These are phyloP conservation scores for Pseudomyrmex sp. DNA, from an alignment of 1,140 invertebrate species.

Conservation along the genomic window DNA sequence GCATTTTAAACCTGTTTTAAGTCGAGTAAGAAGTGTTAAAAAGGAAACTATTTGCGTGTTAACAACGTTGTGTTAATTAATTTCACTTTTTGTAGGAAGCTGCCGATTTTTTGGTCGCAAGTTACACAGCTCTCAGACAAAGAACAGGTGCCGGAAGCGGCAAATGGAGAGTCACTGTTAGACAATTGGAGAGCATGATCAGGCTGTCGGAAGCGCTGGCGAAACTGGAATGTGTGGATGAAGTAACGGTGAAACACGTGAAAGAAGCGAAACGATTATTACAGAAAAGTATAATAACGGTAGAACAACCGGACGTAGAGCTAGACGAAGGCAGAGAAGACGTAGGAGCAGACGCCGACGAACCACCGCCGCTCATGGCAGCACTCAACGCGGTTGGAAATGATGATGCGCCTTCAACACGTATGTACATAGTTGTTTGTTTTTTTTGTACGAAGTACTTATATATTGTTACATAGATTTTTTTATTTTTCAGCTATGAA, in stretches of 20 bases:
- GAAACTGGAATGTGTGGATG: conserved; percentile 96
- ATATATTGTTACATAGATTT: neutral
- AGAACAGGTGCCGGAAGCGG: conserved; percentile 90
- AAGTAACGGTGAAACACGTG: conserved; percentile 95
- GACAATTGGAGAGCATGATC: conserved; percentile 99
- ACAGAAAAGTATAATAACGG: conserved; percentile 99
- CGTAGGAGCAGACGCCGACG: conserved; percentile 86
- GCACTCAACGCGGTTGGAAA: conserved; percentile 78
- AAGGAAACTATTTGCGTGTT: neutral
- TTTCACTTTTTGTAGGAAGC: conserved; percentile 88
- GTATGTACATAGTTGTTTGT: conserved; percentile 53
- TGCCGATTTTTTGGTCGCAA: conserved; percentile 93
- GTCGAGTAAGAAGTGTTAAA: conserved; percentile 81
- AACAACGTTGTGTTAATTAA: neutral
- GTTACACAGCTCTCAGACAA: conserved; percentile 95
- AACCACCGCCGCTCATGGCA: conserved; percentile 79
- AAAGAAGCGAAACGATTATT: conserved; percentile 95
- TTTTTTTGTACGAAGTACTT: neutral
- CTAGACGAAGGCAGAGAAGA: conserved; percentile 91
- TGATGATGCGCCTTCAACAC: conserved; percentile 63
- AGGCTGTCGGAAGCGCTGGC: conserved; percentile 98
- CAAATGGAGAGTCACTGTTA: conserved; percentile 98
- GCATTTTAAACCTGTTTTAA: conserved; percentile 97
- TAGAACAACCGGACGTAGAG: conserved; percentile 99
- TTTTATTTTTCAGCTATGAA: conserved; percentile 1